Percentiles rank a stretch among this genome's conserved stretches.
phyloP scores from a whole-genome alignment of 2,888 invertebrate species.

The Agonopterix heracliana region DNA sequence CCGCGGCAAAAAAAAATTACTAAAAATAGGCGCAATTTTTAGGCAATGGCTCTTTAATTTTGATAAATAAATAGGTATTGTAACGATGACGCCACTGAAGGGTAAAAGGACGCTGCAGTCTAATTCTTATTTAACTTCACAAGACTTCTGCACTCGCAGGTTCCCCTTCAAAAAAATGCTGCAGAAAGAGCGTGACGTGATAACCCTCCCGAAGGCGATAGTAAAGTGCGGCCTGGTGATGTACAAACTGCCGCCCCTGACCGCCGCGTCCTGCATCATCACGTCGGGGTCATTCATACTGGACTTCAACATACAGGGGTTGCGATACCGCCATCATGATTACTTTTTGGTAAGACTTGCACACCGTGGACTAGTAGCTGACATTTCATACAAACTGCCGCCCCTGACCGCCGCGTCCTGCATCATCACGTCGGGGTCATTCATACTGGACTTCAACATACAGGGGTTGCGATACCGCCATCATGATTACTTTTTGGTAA shows the following conservation, averaged over 20 bases:
- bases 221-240: slow-evolving; percentile 65
- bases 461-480: slow-evolving; percentile 64
- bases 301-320: slow-evolving; percentile 66
- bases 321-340: slow-evolving; percentile 62
- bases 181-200: slow-evolving; percentile 51
- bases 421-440: slow-evolving; percentile 62
- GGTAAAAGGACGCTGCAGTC: too few species aligned
- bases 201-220: slow-evolving; percentile 55
- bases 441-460: slow-evolving; percentile 66
- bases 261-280: slow-evolving; percentile 61
- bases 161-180: slow-evolving; percentile 63
- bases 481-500: slow-evolving; percentile 57
- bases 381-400: slow-evolving; percentile 49
- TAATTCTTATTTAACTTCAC: too few species aligned
- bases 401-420: slow-evolving; percentile 61
- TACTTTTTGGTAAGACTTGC: slow-evolving; percentile 45
- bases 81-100: too few species aligned
- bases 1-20: too few species aligned
- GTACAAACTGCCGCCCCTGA: slow-evolving; percentile 66
- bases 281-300: slow-evolving; percentile 65
- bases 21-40: too few species aligned
- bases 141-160: slow-evolving; percentile 22
- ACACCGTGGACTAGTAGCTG: too few species aligned
- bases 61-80: too few species aligned
- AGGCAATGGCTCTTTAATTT: too few species aligned